Base-by-base conservation (phyloP, 2,888 invertebrate genomes). In the Mesochorus sp. region DNA sequence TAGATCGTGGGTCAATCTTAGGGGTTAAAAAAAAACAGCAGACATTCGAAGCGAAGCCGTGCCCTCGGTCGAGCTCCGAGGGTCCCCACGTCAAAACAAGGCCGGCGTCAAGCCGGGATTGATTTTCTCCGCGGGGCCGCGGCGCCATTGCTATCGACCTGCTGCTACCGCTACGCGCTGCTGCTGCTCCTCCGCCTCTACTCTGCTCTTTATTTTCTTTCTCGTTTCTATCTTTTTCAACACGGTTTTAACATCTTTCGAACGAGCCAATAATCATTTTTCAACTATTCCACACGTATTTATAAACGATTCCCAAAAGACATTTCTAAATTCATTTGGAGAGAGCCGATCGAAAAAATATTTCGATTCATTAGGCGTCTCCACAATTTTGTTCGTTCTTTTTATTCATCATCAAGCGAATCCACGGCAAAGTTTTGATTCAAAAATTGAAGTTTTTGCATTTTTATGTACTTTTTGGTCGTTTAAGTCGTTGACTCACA, bases 131-230 rank as follows among this genome's bases (percentile, higher is more conserved):
- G 85, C 83, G 83, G 85, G 84, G 84, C 83, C 82, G 80, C 87
- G 88, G 85, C 89, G 89, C 89, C 89, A 89, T 89, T 88, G 86
- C 87, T 89, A 89, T 89, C 88, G 89, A 89, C 87, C 88, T 87
- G 85, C 84, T 78, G 75, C 88, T 87, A 85, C 85, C 76, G 71
- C 80, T 80, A n/a, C 67, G 77, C 75, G 31, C 68, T 72, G n/a
- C 64, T 64, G 19, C 66, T 77, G 49, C 73, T 44, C 49, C 67
- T 72, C 31, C 42, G 67, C 42, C 64, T 70, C 57, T 26, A 2
- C 37, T 28, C 37, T 53, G 42, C 37, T 37, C 66, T 76, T 12
- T 39, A 19, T 28, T 31, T 24, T 39, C 21, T 47, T 67, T 24
- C 19, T 34, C 47, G 34, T n/a, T 1, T 62, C 70, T 17, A 14